Conservation (phyloP, 2,113 vertebrate genomes). For the Chloroceryle aenea region DNA sequence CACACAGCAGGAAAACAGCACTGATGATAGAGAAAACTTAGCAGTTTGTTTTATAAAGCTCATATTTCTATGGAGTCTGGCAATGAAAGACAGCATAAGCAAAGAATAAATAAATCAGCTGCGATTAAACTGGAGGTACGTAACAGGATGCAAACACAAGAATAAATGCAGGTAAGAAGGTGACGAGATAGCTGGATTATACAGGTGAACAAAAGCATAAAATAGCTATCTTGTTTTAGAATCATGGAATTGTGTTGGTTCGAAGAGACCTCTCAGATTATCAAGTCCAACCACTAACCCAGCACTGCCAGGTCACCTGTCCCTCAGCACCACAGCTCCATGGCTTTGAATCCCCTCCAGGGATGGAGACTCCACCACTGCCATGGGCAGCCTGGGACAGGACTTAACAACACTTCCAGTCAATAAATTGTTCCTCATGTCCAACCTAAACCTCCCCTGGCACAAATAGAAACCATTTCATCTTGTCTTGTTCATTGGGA, state of each 20-base stretch:
- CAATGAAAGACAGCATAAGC: background rate
- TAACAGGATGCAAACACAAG: background rate
- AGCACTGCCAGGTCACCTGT: too few relatives aligned
- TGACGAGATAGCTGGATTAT: background rate
- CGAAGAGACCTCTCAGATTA: background rate
- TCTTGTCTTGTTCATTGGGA: too few relatives aligned
- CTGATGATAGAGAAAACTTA: background rate
- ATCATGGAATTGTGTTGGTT: background rate
- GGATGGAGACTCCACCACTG: too few relatives aligned
- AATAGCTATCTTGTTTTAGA: background rate
- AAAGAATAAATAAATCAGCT: background rate
- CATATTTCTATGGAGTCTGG: background rate
- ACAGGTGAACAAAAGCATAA: background rate
- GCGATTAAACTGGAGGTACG: background rate
- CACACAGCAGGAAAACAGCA: background rate
- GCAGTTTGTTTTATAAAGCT: background rate
- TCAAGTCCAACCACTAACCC: background rate
- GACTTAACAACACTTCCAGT: too few relatives aligned
- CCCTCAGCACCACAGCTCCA: too few relatives aligned
- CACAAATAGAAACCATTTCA: too few relatives aligned
- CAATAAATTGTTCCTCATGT: too few relatives aligned
- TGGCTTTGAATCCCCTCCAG: too few relatives aligned
- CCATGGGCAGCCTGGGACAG: too few relatives aligned
- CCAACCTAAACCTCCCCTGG: too few relatives aligned
- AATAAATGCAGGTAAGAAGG: background rate